Percentiles rank a stretch among this genome's conserved stretches.
Evolutionary conservation across 2,797 vertebrate genomes (phyloP).

Genomic region (Holocentrus rufus): DNA sequence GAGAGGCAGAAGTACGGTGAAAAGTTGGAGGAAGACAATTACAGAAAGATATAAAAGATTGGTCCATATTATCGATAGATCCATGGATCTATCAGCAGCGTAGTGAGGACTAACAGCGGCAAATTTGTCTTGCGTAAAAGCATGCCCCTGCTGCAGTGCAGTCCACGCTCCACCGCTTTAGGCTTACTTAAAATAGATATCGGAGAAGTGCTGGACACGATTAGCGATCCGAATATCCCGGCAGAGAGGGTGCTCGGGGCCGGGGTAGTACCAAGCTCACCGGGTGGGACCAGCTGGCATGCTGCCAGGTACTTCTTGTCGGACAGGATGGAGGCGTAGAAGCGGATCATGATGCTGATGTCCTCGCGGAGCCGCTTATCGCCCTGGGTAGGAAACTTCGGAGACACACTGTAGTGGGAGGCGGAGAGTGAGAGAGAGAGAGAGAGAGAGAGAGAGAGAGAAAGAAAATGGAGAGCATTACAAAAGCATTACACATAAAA

Average conservation of each 20-base stretch:
- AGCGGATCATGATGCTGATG: conserved; percentile 94
- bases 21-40: not conserved
- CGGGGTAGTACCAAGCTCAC: conserved; percentile 86
- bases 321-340: conserved; percentile 97
- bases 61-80: not conserved
- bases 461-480: not conserved
- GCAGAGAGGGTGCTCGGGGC: conserved; percentile 83
- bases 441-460: not conserved
- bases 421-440: not conserved
- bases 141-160: conserved; percentile 76
- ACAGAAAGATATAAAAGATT: not conserved
- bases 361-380: conserved; percentile 95
- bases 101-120: conserved; percentile 61
- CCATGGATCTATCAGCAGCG: conserved; percentile 49
- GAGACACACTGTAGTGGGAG: conserved; percentile 81
- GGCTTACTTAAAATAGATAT: conserved; percentile 86
- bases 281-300: conserved; percentile 92
- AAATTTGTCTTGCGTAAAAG: conserved; percentile 75
- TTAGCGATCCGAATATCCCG: conserved; percentile 87
- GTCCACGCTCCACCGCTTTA: conserved; percentile 69
- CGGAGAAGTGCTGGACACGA: conserved; percentile 87
- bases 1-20: not conserved
- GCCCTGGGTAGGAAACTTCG: conserved; percentile 94
- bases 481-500: no score
- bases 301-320: conserved; percentile 98